phyloP scores from a whole-genome alignment of 2,113 vertebrate species.

The Ammospiza nelsoni region DNA sequence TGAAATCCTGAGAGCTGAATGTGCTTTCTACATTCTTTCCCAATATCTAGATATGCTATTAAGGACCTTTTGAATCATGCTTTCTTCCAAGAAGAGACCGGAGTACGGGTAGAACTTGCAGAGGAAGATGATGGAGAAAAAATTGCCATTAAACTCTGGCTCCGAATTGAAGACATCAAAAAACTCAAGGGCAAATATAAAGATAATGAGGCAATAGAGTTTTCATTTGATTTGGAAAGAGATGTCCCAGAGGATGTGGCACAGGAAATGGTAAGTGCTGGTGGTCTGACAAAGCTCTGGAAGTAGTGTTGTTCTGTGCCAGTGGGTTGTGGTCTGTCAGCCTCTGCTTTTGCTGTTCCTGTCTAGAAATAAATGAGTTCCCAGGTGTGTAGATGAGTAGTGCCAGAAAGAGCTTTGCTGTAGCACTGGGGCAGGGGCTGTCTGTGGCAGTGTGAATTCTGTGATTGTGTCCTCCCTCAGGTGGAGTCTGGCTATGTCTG shows the following conservation, averaged over 20 bases:
- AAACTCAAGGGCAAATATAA: slow-evolving; percentile 99
- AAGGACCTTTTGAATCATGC: slow-evolving; percentile 98
- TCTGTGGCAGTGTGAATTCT: slow-evolving; percentile 27
- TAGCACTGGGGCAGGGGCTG: not conserved
- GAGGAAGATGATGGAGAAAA: slow-evolving; percentile 98
- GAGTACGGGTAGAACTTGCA: slow-evolving; percentile 95
- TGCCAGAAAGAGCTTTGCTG: not conserved
- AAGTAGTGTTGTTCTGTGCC: not conserved
- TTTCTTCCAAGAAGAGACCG: slow-evolving; percentile 98
- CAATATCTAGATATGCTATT: slow-evolving; percentile 88
- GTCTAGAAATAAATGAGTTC: not conserved
- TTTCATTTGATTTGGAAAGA: slow-evolving; percentile 95
- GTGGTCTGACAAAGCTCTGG: not conserved
- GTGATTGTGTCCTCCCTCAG: slow-evolving; percentile 70
- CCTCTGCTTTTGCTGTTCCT: not conserved
- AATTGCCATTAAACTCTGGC: slow-evolving; percentile 97
- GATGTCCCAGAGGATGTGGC: slow-evolving; percentile 98
- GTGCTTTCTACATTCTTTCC: not conserved
- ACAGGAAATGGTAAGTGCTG: slow-evolving; percentile 94
- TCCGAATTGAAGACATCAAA: slow-evolving; percentile 96
- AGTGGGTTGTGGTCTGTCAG: not conserved
- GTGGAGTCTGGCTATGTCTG: slow-evolving; percentile 98
- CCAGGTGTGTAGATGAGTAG: not conserved
- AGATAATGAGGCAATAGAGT: slow-evolving; percentile 99
- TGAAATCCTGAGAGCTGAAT: not conserved